A percentile compares a stretch with the other conserved stretches of the same genome.
These are phyloP conservation scores for Megathymus violae DNA, from an alignment of 1,140 invertebrate genomes.

Conservation along the genomic window DNA sequence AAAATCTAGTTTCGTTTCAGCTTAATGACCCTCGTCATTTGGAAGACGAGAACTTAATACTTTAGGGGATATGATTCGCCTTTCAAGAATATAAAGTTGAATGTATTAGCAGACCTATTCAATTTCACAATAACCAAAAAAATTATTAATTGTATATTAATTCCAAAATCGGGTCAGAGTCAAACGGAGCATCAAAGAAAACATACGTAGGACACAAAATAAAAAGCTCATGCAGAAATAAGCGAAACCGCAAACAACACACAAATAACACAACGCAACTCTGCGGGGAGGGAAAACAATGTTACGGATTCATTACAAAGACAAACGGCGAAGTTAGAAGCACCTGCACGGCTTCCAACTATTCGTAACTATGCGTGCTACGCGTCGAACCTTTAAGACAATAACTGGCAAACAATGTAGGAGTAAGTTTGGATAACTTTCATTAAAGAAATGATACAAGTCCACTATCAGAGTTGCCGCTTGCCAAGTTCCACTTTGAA, in stretches of 20 bases:
- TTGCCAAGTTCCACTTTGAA: conserved; percentile 30
- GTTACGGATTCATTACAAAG: conserved; percentile 53
- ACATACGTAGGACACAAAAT: conserved; percentile 29
- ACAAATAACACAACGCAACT: conserved; percentile 35
- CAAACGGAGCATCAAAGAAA: conserved; percentile 19
- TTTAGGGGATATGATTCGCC: no score
- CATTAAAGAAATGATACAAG: conserved; percentile 37
- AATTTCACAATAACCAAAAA: no score
- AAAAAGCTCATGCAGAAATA: conserved; percentile 43
- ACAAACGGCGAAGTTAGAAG: conserved; percentile 51
- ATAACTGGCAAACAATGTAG: conserved; percentile 36
- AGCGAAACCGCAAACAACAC: conserved; percentile 32
- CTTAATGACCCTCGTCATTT: conserved; percentile 31
- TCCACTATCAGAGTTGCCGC: conserved; percentile 21
- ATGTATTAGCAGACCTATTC: no score
- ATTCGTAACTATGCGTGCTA: conserved; percentile 44
- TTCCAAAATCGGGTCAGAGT: no score
- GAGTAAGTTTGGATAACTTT: conserved; percentile 37
- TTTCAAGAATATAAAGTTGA: conserved; percentile 6
- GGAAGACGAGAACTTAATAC: conserved; percentile 28
- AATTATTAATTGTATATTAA: no score
- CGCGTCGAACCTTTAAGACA: conserved; percentile 38
- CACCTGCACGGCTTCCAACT: conserved; percentile 40
- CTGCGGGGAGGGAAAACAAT: conserved; percentile 41
- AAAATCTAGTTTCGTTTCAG: conserved; percentile 33